Percentiles rank a stretch among this genome's conserved stretches.
phyloP scores from a whole-genome alignment of 2,113 vertebrate species.

The Ailuropoda melanoleuca region DNA sequence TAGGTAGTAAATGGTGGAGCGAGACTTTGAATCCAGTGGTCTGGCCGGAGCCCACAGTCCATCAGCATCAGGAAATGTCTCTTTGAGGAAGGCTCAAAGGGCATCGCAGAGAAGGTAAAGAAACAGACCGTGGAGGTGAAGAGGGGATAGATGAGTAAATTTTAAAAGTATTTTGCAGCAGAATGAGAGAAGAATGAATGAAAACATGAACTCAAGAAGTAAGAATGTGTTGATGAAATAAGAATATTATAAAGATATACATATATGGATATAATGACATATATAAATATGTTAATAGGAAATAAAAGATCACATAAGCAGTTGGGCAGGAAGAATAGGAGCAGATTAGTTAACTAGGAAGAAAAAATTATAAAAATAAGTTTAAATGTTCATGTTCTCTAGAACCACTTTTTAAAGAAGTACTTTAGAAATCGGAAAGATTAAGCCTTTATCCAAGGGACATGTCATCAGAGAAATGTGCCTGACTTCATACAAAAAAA shows the following conservation, averaged over 20 bases:
- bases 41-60: background rate
- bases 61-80: background rate
- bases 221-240: background rate
- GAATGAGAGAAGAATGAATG: background rate
- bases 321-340: background rate
- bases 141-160: background rate
- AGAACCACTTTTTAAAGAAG: background rate
- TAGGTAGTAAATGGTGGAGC: background rate
- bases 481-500: background rate
- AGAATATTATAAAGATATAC: background rate
- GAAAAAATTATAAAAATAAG: constrained; percentile 18
- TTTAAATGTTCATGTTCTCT: background rate
- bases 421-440: background rate
- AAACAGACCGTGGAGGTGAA: background rate
- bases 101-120: background rate
- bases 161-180: background rate
- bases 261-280: background rate
- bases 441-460: background rate
- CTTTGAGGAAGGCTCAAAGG: background rate
- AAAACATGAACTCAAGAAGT: background rate
- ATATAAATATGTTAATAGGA: background rate
- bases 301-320: background rate
- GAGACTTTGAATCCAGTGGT: background rate
- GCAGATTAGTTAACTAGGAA: background rate
- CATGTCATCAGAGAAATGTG: background rate